Base-by-base conservation (phyloP, 2,888 invertebrate genomes). In the Lasius platythorax region DNA sequence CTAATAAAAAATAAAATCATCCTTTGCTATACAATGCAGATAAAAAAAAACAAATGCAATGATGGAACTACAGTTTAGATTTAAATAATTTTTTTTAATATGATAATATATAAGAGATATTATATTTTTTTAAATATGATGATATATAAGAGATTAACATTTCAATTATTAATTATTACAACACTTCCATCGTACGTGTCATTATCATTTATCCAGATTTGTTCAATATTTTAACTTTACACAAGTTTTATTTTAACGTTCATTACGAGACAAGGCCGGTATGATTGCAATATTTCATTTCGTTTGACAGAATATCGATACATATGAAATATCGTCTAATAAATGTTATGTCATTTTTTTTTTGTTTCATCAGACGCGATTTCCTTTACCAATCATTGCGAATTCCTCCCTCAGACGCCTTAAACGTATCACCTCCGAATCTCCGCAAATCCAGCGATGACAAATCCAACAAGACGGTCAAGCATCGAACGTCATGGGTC, bases 141-240 rank as follows among this genome's bases (percentile, higher is more conserved):
- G 5, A 18, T 53, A n/a, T 3, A 30, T 12, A 30, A 30, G 40
- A 30, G 30, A 61, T 15, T n/a, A 61, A 18, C n/a, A 43, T 61
- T 61, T 43, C 3, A 74, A 28, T 58, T 30, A 40, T 73, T 30
- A 28, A 61, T 73, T 73, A 74, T 61, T 74, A 43, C 15, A 43
- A 12, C n/a, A 63, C 4, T n/a, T 74, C 3, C 61, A 61, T 43
- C 8, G 2, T 30, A 15, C 28, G n/a, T n/a, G n/a, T 53, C 8
- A 63, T 43, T n/a, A 30, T 43, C n/a, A 46, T 12, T 61, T 43
- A 12, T 33, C 15, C 53, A n/a, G 18, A 28, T 18, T 15, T n/a
- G 11, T 1, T 4, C n/a, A 30, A n/a, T 30, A 18, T 61, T n/a
- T 74, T 28, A 43, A n/a, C 8, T 74, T 73, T 30, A 23, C 1